Conservation (phyloP, 2,797 vertebrate species). For the Cyprinella venusta region DNA sequence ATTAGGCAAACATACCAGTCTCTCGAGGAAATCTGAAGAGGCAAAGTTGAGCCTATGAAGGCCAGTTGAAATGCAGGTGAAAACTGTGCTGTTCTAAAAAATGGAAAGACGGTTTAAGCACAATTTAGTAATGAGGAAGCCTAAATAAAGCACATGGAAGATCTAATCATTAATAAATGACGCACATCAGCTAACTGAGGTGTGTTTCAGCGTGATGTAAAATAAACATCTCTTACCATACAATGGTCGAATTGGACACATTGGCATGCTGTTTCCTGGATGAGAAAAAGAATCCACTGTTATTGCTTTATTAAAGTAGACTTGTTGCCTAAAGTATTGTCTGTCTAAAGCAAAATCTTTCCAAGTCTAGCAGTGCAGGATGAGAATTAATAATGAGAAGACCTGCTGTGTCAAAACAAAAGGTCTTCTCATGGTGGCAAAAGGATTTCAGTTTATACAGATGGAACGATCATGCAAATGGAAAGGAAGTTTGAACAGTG, state of each 20-base stretch:
- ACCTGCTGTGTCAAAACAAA: not conserved
- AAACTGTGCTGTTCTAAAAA: not conserved
- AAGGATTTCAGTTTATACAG: not conserved
- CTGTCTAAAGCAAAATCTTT: not conserved
- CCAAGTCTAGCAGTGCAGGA: not conserved
- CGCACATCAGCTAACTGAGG: not conserved
- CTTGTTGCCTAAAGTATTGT: not conserved
- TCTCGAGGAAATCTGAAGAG: rapidly evolving
- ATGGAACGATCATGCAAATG: not conserved
- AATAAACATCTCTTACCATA: slow-evolving; percentile 9
- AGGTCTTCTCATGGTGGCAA: not conserved
- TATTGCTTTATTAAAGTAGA: not conserved
- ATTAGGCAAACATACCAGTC: not conserved
- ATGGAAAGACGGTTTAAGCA: not conserved
- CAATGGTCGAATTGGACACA: not conserved
- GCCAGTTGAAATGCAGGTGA: not conserved
- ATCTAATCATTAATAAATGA: not conserved
- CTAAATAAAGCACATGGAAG: not conserved
- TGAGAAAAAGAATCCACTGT: not conserved
- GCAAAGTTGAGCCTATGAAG: rapidly evolving
- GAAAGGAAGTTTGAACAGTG: slow-evolving; percentile 34
- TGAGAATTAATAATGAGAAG: not conserved
- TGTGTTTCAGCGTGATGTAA: not conserved
- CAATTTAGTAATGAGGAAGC: not conserved
- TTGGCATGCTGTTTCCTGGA: slow-evolving; percentile 21